Evolutionary conservation across 2,113 vertebrate genomes (phyloP).

Genomic region (Rattus rattus): DNA sequence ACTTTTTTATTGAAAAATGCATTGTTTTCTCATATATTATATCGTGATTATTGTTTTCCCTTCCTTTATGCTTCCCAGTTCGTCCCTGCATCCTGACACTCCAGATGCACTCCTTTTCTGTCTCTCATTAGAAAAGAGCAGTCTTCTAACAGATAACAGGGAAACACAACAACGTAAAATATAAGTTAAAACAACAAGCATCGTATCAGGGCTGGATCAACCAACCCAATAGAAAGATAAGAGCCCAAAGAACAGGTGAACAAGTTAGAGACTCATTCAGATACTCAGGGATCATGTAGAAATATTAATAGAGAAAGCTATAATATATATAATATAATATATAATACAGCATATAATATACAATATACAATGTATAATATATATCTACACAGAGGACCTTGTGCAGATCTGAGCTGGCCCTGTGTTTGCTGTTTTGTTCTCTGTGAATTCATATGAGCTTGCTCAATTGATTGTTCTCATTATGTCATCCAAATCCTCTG

Average conservation of each 20-base stretch:
- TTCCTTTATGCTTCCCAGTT: not conserved
- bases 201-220: too few relatives aligned
- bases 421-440: not conserved
- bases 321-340: not conserved
- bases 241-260: not conserved
- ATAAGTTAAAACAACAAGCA: not conserved
- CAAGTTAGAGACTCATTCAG: not conserved
- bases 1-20: not conserved
- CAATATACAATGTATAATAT: too few relatives aligned
- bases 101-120: not conserved
- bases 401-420: not conserved
- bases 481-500: not conserved
- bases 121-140: not conserved
- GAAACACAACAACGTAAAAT: not conserved
- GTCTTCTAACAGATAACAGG: not conserved
- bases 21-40: not conserved
- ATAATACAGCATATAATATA: too few relatives aligned
- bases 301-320: not conserved
- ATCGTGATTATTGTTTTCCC: too few relatives aligned
- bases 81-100: fast-evolving
- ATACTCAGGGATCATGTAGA: not conserved
- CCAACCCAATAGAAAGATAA: not conserved
- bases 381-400: not conserved
- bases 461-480: not conserved
- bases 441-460: not conserved